These are phyloP conservation scores for Champsocephalus gunnari DNA, from an alignment of 2,797 vertebrate genomes.

Conservation along the genomic window DNA sequence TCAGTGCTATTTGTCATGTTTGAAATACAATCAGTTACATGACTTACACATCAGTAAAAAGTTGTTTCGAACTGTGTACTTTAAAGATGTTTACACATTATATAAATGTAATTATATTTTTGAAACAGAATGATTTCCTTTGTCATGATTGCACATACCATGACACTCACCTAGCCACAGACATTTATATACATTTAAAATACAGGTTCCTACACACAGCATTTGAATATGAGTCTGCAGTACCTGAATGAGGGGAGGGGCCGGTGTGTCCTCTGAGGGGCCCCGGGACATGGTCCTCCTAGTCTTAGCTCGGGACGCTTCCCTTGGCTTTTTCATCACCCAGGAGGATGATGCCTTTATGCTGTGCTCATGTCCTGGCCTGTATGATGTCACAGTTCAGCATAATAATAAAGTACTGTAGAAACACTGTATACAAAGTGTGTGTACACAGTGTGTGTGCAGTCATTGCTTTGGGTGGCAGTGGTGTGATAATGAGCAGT, in stretches of 20 bases:
- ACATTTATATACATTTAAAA: not conserved
- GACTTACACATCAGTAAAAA: not conserved
- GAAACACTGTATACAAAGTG: too few relatives aligned
- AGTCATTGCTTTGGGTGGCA: too few relatives aligned
- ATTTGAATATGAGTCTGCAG: not conserved
- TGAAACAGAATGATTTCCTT: too few relatives aligned
- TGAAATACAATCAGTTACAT: not conserved
- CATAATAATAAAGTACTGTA: not conserved
- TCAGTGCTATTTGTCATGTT: not conserved
- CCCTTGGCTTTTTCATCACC: conserved; percentile 88
- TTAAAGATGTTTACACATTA: not conserved
- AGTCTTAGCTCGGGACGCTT: conserved; percentile 74
- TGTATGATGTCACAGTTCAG: conserved; percentile 58
- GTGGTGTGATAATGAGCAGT: too few relatives aligned
- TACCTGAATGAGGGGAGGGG: conserved; percentile 74
- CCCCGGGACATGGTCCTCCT: conserved; percentile 86
- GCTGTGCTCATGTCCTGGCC: conserved; percentile 78
- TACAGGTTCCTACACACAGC: not conserved
- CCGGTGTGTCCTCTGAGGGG: conserved; percentile 88
- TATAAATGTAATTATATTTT: not conserved
- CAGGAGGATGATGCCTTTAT: conserved; percentile 87
- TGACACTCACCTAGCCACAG: too few relatives aligned
- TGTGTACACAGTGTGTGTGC: too few relatives aligned
- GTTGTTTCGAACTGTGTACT: not conserved
- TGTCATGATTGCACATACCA: not conserved